Evolutionary conservation across 2,888 invertebrate species (phyloP).

Genomic region (Oligia fasciuncula): DNA sequence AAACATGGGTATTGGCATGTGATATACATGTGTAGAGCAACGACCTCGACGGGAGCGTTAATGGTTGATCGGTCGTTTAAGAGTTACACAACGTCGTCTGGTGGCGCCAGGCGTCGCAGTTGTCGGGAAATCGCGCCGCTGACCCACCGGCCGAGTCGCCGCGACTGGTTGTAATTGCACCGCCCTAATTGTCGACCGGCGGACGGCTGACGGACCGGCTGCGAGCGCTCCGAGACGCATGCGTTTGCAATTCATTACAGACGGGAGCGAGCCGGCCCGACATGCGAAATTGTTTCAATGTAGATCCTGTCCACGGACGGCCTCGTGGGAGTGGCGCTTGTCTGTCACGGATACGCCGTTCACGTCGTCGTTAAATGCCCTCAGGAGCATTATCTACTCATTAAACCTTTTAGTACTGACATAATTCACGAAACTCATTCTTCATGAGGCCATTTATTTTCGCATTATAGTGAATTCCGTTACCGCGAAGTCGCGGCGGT

Average conservation of each 20-base stretch:
- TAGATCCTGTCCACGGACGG: constrained; percentile 81
- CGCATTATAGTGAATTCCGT: constrained; percentile 73
- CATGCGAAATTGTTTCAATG: constrained; percentile 86
- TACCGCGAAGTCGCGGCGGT: constrained; percentile 67
- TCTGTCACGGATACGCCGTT: constrained; percentile 78
- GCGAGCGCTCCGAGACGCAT: constrained; percentile 72
- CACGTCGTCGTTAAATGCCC: constrained; percentile 79
- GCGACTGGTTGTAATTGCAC: constrained; percentile 85
- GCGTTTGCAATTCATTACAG: constrained; percentile 85
- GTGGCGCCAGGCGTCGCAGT: constrained; percentile 85
- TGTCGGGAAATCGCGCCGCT: constrained; percentile 87
- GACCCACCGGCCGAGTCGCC: constrained; percentile 87
- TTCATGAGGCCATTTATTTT: constrained; percentile 68
- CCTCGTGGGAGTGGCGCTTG: constrained; percentile 76
- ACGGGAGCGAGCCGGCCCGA: constrained; percentile 74
- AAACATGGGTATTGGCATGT: constrained; percentile 72
- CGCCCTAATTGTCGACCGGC: constrained; percentile 85
- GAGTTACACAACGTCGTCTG: constrained; percentile 84
- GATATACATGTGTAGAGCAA: constrained; percentile 80
- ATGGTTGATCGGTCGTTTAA: constrained; percentile 82
- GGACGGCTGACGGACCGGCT: constrained; percentile 79
- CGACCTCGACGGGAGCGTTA: constrained; percentile 83
- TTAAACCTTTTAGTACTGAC: constrained; percentile 63
- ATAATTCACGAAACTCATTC: constrained; percentile 69
- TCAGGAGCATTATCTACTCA: constrained; percentile 66